These are phyloP conservation scores for roundworm (Caenorhabditis elegans) DNA, from an alignment of 1,140 invertebrate species.

Conservation along the genomic window WBcel235 BX284606.5:3960001-3960500, in stretches of 20 bases:
- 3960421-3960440: conserved; percentile 19
- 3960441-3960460: neutral
- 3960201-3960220: conserved; percentile 30
- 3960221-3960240: conserved; percentile 20
- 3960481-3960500: conserved; percentile 4
- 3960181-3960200: conserved; percentile 1
- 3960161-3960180: neutral
- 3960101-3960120: no score
- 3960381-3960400: conserved; percentile 26
- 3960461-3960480: neutral
- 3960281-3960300: conserved; percentile 23
- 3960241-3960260: conserved; percentile 17
- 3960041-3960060: no score
- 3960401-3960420: conserved; percentile 40
- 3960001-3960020: no score
- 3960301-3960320: conserved; percentile 24
- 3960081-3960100: no score
- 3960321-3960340: neutral
- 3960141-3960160: neutral
- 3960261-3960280: conserved; percentile 33
- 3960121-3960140: no score
- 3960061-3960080: no score
- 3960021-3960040: no score
- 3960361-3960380: conserved; percentile 17
- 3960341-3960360: neutral